These are phyloP conservation scores for human (Homo sapiens) DNA, from an alignment of 2,113 vertebrate genomes.

Conservation along the genomic window GRCh38 chr4:120147001-120147500, in stretches of 20 bases:
- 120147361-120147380: background rate
- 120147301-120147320: background rate
- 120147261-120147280: background rate
- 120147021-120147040: background rate
- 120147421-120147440: background rate
- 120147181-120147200: background rate
- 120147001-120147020: background rate
- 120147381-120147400: background rate
- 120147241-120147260: background rate
- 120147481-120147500: background rate
- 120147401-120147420: conserved; percentile 43
- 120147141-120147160: background rate
- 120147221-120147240: background rate
- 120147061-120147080: background rate
- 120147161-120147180: background rate
- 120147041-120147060: background rate
- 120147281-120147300: background rate
- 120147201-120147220: background rate
- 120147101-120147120: background rate
- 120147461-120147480: background rate
- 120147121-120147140: background rate
- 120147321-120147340: background rate
- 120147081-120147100: background rate
- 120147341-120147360: background rate
- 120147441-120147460: conserved; percentile 47